phyloP scores from a whole-genome alignment of 2,113 vertebrate species.

The Mesocricetus auratus region DNA sequence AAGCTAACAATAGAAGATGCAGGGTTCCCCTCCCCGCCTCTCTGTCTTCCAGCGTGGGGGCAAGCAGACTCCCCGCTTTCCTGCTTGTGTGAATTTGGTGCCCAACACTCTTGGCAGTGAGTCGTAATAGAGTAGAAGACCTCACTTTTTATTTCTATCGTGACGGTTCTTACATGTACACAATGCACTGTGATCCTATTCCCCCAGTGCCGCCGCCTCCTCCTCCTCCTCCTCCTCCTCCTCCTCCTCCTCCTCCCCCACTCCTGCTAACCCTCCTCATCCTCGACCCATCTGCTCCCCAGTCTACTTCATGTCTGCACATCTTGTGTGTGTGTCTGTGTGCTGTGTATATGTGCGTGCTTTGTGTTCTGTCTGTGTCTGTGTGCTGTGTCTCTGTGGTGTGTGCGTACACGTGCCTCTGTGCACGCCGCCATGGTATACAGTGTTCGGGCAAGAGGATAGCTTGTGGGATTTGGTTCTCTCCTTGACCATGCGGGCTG shows the following conservation, averaged over 20 bases:
- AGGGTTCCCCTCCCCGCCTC: background rate
- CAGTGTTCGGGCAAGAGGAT: background rate
- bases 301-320: background rate
- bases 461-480: background rate
- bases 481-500: background rate
- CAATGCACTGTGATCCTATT: background rate
- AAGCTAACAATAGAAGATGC: rapidly evolving
- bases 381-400: background rate
- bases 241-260: background rate
- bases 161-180: background rate
- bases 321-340: background rate
- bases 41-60: background rate
- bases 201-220: background rate
- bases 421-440: background rate
- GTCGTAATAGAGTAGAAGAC: background rate
- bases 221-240: too few species aligned
- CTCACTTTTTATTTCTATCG: background rate
- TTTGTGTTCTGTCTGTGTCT: background rate
- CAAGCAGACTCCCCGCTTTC: background rate
- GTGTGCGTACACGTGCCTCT: background rate
- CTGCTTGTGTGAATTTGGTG: background rate
- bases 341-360: background rate
- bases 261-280: background rate
- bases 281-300: background rate
- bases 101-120: background rate